Base-by-base conservation (phyloP, 2,797 vertebrate genomes). In the Cephalopachus bancanus region DNA sequence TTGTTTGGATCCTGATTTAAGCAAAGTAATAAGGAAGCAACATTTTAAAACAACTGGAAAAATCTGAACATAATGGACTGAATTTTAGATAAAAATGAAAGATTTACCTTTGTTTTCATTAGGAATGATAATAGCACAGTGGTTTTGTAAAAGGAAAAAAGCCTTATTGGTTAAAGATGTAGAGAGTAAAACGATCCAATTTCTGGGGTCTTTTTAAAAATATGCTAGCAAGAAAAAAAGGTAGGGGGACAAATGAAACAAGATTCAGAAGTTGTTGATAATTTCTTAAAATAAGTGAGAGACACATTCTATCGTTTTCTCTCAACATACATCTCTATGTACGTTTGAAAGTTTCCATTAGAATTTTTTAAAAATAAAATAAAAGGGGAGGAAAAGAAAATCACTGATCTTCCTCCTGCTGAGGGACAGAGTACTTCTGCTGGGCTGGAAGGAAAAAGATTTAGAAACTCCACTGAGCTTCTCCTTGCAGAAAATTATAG, bases 291-390 rank as follows among this genome's bases (percentile, higher is more conserved):
- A 33, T 90, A 37, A 96, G 7, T 85, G 59, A 95, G 30, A 92
- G 80, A 44, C 9, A 60, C n/a, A 55, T 16, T 78, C 1, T 49
- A n/a, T 37, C 60, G 55, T 62, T 69, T 49, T 67, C 19, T 57
- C 20, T 80, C 76, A 79, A 79, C 3, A 10, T 81, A 24, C 26
- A 15, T 17, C 90, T 79, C 69, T 62, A 55, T 57, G 22, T 57
- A 8, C 62, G n/a, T 59, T n/a, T 89, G 30, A 80, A 89, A 80
- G 88, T 78, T 83, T 80, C 83, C n/a, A 90, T 33, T 86, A 59
- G 30, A 93, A 93, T 71, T 4, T 7, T 74, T 93, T 87, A 2
- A 44, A 88, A 96, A 84, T 49, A 83, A 91, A 89, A 93, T 28
- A 7, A 74, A 53, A 76, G 6, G 19, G 11, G 76, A 75, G 15